Percentiles rank a stretch among this genome's conserved stretches.
Evolutionary conservation across 2,797 vertebrate genomes (phyloP).

Genomic region (Catamblyrhynchus diadema): DNA sequence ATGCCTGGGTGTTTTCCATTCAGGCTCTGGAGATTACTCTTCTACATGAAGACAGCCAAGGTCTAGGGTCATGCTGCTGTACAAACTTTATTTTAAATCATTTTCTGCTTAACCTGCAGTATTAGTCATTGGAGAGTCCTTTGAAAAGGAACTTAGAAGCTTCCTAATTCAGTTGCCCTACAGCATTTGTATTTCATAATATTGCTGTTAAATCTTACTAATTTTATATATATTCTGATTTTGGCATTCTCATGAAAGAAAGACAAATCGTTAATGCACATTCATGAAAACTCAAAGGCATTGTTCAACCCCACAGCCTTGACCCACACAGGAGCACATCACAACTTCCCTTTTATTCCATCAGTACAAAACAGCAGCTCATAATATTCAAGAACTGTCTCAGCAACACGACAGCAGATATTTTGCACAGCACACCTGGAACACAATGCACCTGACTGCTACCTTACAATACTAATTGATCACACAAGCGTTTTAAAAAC

Average conservation of each 20-base stretch:
- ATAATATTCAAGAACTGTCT: background rate
- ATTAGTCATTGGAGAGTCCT: background rate
- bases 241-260: background rate
- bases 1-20: slow-evolving; percentile 28
- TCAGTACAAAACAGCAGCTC: background rate
- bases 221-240: background rate
- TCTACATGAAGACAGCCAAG: background rate
- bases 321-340: background rate
- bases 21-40: background rate
- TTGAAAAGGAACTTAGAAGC: background rate
- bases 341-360: background rate
- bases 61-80: background rate
- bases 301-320: background rate
- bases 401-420: background rate
- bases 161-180: background rate
- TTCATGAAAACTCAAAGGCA: background rate
- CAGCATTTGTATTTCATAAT: background rate
- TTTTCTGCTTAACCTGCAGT: background rate
- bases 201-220: background rate
- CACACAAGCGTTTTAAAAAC: background rate
- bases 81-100: background rate
- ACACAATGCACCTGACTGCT: background rate
- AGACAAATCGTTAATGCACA: background rate
- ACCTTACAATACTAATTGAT: background rate
- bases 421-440: background rate